These are phyloP conservation scores for Epinotia nisella DNA, from an alignment of 2,888 invertebrate species.

Conservation along the genomic window DNA sequence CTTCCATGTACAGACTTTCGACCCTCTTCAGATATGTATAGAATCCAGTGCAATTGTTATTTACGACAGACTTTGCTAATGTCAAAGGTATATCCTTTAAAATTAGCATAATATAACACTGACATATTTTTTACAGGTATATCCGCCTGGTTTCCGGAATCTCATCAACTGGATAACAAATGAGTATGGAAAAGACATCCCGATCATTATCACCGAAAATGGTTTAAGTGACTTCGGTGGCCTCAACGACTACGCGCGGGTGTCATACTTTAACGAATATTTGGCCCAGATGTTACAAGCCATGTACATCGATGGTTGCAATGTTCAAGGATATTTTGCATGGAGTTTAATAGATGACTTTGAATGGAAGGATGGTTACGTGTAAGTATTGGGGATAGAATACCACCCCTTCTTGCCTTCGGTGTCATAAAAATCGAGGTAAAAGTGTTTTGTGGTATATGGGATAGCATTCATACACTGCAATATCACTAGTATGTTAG, in stretches of 20 bases:
- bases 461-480: too few species aligned
- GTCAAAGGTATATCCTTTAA: too few species aligned
- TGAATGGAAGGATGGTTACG: conserved; percentile 81
- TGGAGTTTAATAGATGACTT: conserved; percentile 84
- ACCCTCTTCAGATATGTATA: too few species aligned
- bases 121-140: conserved; percentile 69
- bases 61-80: too few species aligned
- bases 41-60: too few species aligned
- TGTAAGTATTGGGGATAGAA: conserved; percentile 57
- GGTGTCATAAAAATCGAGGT: too few species aligned
- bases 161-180: conserved; percentile 86
- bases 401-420: too few species aligned
- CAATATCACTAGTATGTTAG: too few species aligned
- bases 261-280: conserved; percentile 73
- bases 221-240: conserved; percentile 75
- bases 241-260: conserved; percentile 62
- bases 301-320: conserved; percentile 59
- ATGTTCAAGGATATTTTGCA: conserved; percentile 73
- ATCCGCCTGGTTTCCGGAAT: conserved; percentile 87
- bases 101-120: too few species aligned
- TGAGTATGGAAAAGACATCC: conserved; percentile 82
- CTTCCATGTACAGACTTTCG: too few species aligned
- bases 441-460: too few species aligned
- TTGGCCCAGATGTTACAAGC: conserved; percentile 59
- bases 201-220: conserved; percentile 81